Evolutionary conservation across 2,113 vertebrate genomes (phyloP), one percentile per base, ranked within the genome.

Genomic region (Sturnus vulgaris): DNA sequence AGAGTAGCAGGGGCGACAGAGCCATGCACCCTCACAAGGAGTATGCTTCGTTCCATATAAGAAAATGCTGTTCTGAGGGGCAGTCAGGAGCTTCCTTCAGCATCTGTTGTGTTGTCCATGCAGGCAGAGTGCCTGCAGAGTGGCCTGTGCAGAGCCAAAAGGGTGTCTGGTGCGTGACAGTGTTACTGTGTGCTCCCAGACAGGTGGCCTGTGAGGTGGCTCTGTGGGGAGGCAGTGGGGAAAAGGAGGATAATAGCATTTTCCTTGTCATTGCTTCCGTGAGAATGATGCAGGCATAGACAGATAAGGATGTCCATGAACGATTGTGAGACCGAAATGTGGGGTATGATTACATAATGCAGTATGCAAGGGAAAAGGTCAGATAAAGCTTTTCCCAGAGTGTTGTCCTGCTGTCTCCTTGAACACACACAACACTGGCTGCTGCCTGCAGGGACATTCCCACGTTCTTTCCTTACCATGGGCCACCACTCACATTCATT

Each of bases 111-210:
- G 21, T 10, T 44, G 47, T 40, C 73, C 23, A 0, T 28, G 10
- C n/a, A n/a, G 61, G 12, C 55, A 57, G 15, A 0, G 5, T 27
- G 31, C 42, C 77, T 59, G 35, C 25, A 70, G 10, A 40, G n/a
- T 8, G 35, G 15, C 28, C 31, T 3, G 0, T 47, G 53, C 72
- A 77, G 55, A 37, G 78, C 24, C 71, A 50, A 14, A 46, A 40
- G 78, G 15, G 55, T 24, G 16, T 13, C 23, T 20, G 5, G 6
- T 16, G 39, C 1, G 0, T 46, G 75, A 4, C 12, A 2, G 5
- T 7, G 11, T 31, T 18, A 0, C 3, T 17, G 0, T 17, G 19
- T 5, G 46, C 60, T 27, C 76, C 63, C n/a, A 50, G 31, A 11
- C 59, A 12, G n/a, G 25, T 11, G 10, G 4, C 11, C 55, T 35